Percentiles rank a stretch among this genome's conserved stretches.
phyloP scores from a whole-genome alignment of 2,888 invertebrate genomes.

The Dryobotodes eremita region DNA sequence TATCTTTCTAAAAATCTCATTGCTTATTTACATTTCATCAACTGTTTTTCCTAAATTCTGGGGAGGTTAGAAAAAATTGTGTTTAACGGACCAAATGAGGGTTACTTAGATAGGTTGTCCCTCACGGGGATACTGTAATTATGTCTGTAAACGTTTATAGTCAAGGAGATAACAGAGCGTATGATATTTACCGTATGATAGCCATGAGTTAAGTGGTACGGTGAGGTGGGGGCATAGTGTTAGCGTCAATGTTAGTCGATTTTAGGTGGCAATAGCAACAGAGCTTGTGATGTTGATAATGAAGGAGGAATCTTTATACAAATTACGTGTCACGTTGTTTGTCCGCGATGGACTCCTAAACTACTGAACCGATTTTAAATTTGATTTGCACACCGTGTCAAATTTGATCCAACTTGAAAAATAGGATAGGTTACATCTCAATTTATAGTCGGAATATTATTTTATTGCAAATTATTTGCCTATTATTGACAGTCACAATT shows the following conservation, averaged over 20 bases:
- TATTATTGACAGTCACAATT: no score
- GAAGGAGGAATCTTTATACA: no score
- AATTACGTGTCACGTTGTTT: no score
- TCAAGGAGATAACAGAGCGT: conserved; percentile 71
- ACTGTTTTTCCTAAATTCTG: conserved; percentile 52
- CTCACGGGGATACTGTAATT: conserved; percentile 68
- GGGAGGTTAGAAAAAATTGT: conserved; percentile 55
- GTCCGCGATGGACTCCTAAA: no score
- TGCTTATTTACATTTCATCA: conserved; percentile 67
- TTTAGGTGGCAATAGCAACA: background rate
- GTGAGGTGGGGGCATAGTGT: conserved; percentile 45
- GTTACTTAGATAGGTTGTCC: conserved; percentile 57
- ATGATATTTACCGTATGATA: conserved; percentile 77
- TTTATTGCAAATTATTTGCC: no score
- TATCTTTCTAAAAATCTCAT: conserved; percentile 63
- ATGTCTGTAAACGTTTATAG: conserved; percentile 73
- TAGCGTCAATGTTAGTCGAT: conserved; percentile 21
- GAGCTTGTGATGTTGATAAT: background rate
- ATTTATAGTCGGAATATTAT: no score
- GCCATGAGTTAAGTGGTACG: conserved; percentile 71
- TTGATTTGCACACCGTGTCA: no score
- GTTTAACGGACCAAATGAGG: conserved; percentile 61
- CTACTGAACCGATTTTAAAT: no score
- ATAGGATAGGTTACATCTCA: no score
- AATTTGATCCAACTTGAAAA: no score